Evolutionary conservation across 2,113 vertebrate genomes (phyloP), one percentile per base, ranked within the genome.

Genomic region (Nannobrachium achirus): DNA sequence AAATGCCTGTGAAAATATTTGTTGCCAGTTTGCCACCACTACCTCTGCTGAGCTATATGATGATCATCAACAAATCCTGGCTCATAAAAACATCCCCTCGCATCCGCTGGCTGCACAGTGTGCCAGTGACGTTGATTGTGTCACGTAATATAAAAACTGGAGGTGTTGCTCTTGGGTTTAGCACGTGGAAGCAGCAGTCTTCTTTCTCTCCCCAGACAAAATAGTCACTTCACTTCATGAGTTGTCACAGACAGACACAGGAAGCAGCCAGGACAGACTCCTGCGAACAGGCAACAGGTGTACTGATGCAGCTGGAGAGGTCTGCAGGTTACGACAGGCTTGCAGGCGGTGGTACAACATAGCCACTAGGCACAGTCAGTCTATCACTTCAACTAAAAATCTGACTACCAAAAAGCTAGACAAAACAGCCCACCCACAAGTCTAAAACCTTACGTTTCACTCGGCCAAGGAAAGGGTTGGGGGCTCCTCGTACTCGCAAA

Each of bases 281-380:
- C 57, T 58, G 57, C 56, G 51, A 78, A 81, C 81, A 90, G 83
- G 85, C 85, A 78, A 81, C 81, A 90, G 83, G 85, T 86, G 88
- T 76, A 78, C 49, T 60, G 63, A 73, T 85, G 73, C 79, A 86
- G 79, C 62, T 71, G 73, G 67, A 70, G 67, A 70, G 57, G 62
- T 44, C 50, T 75, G 66, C 82, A 76, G 83, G 89, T 79, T 76
- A 69, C 10, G 65, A 84, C 82, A 86, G 63, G 86, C 78, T 56
- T 46, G n/a, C 25, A 13, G 49, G 41, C 38, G 63, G 46, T 2
- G 15, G 52, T 66, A 25, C 25, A 25, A 25, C 25, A 25, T 4
- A 4, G 25, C 25, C 25, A 25, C 25, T 25, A 40, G 40, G 51
- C 18, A 69, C 14, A 40, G n/a, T n/a, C 13, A 68, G 38, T 14